Evolutionary conservation across 2,888 invertebrate genomes (phyloP).

Genomic region (Caenorhabditis doughertyi): DNA sequence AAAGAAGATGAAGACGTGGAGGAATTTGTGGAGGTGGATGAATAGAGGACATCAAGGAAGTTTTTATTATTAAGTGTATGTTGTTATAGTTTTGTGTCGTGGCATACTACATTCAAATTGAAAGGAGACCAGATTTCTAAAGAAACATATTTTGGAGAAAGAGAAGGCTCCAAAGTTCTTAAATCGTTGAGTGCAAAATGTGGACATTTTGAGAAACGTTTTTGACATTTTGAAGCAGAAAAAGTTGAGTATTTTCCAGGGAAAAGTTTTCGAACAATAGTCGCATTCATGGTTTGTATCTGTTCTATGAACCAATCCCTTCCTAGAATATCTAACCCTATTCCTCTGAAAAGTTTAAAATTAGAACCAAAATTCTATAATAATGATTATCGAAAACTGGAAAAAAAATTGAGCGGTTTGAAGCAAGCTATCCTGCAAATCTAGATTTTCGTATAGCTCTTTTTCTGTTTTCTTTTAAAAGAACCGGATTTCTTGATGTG

Average conservation of each 20-base stretch:
- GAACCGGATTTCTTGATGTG: no score
- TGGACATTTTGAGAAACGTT: neutral
- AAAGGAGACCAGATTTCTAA: neutral
- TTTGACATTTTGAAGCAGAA: conserved; percentile 29
- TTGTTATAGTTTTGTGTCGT: conserved; percentile 1
- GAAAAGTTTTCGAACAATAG: conserved; percentile 1
- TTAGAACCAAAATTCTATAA: no score
- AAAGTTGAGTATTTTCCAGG: neutral
- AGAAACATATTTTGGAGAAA: neutral
- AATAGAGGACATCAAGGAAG: conserved; percentile 36
- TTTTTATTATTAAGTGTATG: conserved; percentile 17
- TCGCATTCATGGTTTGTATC: neutral
- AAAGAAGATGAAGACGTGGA: neutral
- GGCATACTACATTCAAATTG: neutral
- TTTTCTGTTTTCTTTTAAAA: no score
- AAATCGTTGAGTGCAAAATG: conserved; percentile 30
- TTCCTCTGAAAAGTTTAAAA: no score
- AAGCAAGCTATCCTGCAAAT: no score
- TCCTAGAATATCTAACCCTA: no score
- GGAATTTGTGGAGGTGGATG: conserved; percentile 10
- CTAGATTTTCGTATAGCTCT: no score
- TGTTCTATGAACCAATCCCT: neutral
- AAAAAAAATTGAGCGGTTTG: no score
- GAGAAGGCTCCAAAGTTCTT: conserved; percentile 22
- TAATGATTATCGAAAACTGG: no score